These are phyloP conservation scores for Anseranas semipalmata DNA, from an alignment of 2,113 vertebrate species.

Conservation along the genomic window DNA sequence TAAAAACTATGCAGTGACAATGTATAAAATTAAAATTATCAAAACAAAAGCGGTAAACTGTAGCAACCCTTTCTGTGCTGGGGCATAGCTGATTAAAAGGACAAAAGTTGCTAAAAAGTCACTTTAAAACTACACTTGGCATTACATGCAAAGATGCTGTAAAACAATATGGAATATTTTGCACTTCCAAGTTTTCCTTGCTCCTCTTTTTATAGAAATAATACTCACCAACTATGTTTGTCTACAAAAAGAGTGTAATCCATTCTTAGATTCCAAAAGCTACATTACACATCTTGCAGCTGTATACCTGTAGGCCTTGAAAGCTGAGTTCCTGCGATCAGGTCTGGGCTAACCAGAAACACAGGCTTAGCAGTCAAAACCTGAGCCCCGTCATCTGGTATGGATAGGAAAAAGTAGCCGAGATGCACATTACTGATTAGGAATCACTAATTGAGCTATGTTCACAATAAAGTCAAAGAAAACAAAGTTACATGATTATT, in stretches of 20 bases:
- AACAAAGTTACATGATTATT: not conserved
- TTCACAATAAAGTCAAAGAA: not conserved
- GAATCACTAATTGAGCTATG: not conserved
- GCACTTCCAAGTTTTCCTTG: not conserved
- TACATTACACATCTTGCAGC: not conserved
- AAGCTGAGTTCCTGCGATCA: not conserved
- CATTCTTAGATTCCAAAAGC: not conserved
- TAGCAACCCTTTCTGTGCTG: not conserved
- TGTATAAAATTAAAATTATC: not conserved
- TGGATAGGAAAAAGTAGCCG: not conserved
- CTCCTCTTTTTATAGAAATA: not conserved
- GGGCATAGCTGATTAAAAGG: not conserved
- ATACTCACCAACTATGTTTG: not conserved
- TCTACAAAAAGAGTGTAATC: not conserved
- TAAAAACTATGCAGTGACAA: not conserved
- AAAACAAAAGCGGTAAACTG: not conserved
- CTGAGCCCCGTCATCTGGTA: not conserved
- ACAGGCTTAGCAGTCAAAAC: not conserved
- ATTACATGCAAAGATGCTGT: not conserved
- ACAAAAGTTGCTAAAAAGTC: not conserved
- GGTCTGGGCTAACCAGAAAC: not conserved
- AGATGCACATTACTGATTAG: not conserved
- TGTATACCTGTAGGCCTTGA: not conserved
- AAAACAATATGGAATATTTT: not conserved
- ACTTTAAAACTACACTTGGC: not conserved